Evolutionary conservation across 1,140 invertebrate species (phyloP), one percentile per base, ranked within the genome.

Genomic region (Littorina saxatilis): DNA sequence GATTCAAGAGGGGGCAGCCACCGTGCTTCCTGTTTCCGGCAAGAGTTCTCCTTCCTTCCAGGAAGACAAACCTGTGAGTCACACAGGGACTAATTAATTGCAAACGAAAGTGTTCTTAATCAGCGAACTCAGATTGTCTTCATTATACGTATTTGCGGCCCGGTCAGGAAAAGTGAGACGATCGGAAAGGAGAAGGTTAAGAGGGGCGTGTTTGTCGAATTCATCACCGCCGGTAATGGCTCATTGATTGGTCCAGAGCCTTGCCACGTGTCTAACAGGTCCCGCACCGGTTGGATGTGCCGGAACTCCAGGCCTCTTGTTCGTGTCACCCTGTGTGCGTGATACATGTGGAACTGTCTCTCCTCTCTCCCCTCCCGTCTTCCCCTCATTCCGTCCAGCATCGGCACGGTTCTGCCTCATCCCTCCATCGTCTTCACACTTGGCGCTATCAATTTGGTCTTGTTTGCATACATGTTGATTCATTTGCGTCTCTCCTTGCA

Each of bases 41-140:
- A 20, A 52, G 50, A 17, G 7, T 17, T 47, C 43, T 47, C 43
- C 17, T 17, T 47, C 17, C 43, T 17, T 47, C 43, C 43, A 17
- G 50, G 50, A 11, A 37, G 68, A 47, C 20, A 74, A 81, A 70
- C 68, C 61, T 70, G 29, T 79, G 63, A 82, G 39, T 82, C 70
- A 80, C 70, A 80, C 68, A 50, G 39, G 37, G 35, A 70, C 74
- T 79, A 79, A 82, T 82, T 82, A 82, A 82, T 73, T 79, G 81
- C 47, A 79, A 79, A 40, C 32, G 66, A 79, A 82, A 82, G 73
- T 79, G 81, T 43, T 75, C 76, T 52, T 80, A 47, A 80, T 80
- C 68, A 80, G 66, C 40, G 68, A 39, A 43, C 55, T 50, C 40
- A 80, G 66, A 80, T 55, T 73, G 79, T 73, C 66, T 80, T 80